These are phyloP conservation scores for Drosophila anomalata DNA, from an alignment of 2,888 invertebrate genomes.

Conservation along the genomic window DNA sequence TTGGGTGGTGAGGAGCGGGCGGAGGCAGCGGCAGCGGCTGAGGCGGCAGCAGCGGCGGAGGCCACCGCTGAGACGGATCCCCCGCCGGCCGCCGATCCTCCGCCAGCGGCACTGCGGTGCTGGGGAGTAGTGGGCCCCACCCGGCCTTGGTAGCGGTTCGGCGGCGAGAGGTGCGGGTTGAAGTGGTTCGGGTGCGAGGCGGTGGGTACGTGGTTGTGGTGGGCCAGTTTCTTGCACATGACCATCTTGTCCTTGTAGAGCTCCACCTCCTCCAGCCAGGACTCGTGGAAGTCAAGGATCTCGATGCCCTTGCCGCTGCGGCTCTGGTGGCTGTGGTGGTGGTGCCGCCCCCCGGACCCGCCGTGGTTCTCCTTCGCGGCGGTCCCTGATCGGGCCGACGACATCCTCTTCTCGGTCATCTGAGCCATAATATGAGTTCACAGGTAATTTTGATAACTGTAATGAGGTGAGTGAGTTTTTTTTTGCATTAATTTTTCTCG, in stretches of 20 bases:
- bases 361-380: conserved; percentile 77
- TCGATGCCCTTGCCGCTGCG: conserved; percentile 75
- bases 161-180: conserved; percentile 10
- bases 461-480: neutral
- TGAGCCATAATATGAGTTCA: conserved; percentile 81
- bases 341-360: conserved; percentile 30
- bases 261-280: conserved; percentile 83
- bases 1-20: conserved; percentile 26
- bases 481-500: conserved; percentile 28
- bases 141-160: conserved; percentile 21
- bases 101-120: conserved; percentile 51
- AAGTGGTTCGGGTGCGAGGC: conserved; percentile 6
- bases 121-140: conserved; percentile 1
- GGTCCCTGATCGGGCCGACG: conserved; percentile 39
- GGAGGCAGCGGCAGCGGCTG: neutral
- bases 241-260: conserved; percentile 81
- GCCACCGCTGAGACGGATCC: neutral
- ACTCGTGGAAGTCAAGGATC: conserved; percentile 83
- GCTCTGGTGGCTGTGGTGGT: conserved; percentile 16
- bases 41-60: conserved; percentile 8
- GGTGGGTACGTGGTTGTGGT: conserved; percentile 61
- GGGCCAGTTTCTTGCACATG: conserved; percentile 72
- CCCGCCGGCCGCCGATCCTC: neutral
- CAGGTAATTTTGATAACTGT: conserved; percentile 77
- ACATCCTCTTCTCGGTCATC: conserved; percentile 81